Percentiles rank a stretch among this genome's conserved stretches.
phyloP scores from a whole-genome alignment of 2,113 vertebrate species.

The Danionella cerebrum region DNA sequence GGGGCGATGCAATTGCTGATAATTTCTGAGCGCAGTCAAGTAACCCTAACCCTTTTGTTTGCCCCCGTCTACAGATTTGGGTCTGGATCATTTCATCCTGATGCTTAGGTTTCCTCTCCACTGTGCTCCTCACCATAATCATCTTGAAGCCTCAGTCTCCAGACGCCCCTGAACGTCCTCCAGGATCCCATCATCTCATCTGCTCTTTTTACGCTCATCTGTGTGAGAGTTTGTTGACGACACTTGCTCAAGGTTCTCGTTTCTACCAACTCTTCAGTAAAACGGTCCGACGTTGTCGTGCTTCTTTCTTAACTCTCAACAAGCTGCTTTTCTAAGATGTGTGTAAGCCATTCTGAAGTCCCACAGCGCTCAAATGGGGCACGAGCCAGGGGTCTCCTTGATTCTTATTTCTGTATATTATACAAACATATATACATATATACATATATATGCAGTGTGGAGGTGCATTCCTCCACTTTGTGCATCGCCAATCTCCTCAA shows the following conservation, averaged over 20 bases:
- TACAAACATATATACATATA: too few species aligned
- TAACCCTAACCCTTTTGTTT: too few species aligned
- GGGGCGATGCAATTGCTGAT: too few species aligned
- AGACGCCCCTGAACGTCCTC: background rate
- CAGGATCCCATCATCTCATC: background rate
- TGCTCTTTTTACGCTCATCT: conserved; percentile 26
- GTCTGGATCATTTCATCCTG: conserved; percentile 44
- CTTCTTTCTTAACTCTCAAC: conserved; percentile 27
- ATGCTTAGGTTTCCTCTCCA: conserved; percentile 42
- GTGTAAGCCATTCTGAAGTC: conserved; percentile 32
- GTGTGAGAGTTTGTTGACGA: conserved; percentile 38
- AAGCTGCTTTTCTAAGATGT: conserved; percentile 27
- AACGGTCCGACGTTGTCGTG: conserved; percentile 31
- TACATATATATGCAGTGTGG: conserved; percentile 21
- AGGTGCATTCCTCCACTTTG: conserved; percentile 2
- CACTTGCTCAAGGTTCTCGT: background rate
- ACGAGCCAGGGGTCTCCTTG: background rate
- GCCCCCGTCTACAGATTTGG: conserved; percentile 30
- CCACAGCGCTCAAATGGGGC: conserved; percentile 26
- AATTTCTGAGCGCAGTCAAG: too few species aligned
- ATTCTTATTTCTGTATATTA: background rate
- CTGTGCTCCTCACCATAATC: background rate
- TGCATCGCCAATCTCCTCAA: conserved; percentile 17
- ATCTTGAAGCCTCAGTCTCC: conserved; percentile 4
- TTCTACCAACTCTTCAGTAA: conserved; percentile 35